Conservation (phyloP, 2,888 invertebrate genomes). For the Drosophila aldrichi region DNA sequence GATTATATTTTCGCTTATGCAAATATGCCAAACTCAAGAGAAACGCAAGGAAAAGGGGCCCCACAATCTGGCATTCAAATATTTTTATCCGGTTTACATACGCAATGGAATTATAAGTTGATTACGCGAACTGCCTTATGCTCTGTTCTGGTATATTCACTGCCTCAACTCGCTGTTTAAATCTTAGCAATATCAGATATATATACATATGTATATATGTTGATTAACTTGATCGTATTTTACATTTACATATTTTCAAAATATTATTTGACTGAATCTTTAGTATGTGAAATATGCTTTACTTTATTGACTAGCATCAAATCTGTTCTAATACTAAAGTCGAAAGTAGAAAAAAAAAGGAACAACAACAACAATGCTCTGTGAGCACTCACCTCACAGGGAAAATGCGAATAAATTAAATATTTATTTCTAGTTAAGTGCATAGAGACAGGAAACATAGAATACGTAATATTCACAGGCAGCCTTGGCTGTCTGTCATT, state of each 20-base stretch:
- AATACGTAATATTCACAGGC: constrained; percentile 4
- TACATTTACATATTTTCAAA: neutral
- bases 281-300: too few species aligned
- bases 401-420: constrained; percentile 5
- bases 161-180: neutral
- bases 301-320: neutral
- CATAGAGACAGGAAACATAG: neutral
- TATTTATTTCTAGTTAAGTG: constrained; percentile 6
- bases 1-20: neutral
- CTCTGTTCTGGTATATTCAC: neutral
- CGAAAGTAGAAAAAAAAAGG: too few species aligned
- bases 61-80: neutral
- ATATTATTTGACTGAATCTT: neutral
- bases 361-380: too few species aligned
- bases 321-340: neutral
- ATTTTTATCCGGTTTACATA: neutral
- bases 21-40: neutral
- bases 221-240: neutral
- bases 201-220: neutral
- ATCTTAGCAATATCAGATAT: neutral
- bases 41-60: neutral
- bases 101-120: neutral
- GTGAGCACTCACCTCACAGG: too few species aligned
- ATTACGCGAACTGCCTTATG: neutral
- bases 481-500: neutral